Percentiles rank a stretch among this genome's conserved stretches.
Evolutionary conservation across 2,797 vertebrate genomes (phyloP).

Genomic region (Acrossocheilus wenchowensis): DNA sequence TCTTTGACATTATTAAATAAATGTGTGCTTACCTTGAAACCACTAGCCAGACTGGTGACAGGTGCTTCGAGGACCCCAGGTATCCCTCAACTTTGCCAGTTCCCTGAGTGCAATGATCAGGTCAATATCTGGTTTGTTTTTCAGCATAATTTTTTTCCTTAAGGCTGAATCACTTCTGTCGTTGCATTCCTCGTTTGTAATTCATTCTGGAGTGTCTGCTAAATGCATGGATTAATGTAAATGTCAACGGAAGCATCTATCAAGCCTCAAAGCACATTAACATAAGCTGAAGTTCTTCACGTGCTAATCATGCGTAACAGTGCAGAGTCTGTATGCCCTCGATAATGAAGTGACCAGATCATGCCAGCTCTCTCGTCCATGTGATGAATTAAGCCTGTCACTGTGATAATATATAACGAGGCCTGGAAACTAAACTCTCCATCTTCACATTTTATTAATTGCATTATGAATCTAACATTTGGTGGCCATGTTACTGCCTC

Average conservation of each 20-base stretch:
- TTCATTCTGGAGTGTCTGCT: background rate
- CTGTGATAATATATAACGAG: constrained; percentile 17
- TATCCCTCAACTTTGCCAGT: background rate
- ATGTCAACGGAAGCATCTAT: background rate
- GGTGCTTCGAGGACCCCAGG: background rate
- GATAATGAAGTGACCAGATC: constrained; percentile 38
- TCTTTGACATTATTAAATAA: too few relatives aligned
- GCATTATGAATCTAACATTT: constrained; percentile 10
- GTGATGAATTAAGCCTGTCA: constrained; percentile 54
- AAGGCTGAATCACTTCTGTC: background rate
- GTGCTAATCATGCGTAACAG: constrained; percentile 23
- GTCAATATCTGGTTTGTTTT: background rate
- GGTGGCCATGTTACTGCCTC: constrained; percentile 12
- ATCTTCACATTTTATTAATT: constrained; percentile 35
- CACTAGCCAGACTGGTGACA: background rate
- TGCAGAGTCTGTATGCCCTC: constrained; percentile 7
- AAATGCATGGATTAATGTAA: background rate
- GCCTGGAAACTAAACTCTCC: constrained; percentile 26
- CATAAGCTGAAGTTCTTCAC: background rate
- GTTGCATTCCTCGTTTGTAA: background rate
- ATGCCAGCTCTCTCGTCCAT: constrained; percentile 19
- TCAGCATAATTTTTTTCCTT: background rate
- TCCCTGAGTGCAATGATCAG: background rate
- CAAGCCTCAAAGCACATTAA: constrained; percentile 14
- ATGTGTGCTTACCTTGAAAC: background rate